Evolutionary conservation across 2,113 vertebrate species (phyloP), one percentile per base, ranked within the genome.

Genomic region (Carassius carassius): DNA sequence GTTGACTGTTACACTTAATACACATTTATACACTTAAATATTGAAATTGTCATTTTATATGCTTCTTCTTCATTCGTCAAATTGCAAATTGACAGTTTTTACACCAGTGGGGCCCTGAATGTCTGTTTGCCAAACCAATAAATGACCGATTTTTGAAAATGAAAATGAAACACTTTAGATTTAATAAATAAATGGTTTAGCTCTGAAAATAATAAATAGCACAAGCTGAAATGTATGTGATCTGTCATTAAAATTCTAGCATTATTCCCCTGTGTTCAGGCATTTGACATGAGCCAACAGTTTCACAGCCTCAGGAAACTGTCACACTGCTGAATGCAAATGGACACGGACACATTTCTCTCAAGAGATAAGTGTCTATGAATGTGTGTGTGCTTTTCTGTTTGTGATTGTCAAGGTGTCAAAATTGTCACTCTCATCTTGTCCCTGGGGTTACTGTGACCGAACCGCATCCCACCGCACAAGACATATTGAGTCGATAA

Each of bases 401-500:
- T 35, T 32, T 72, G 65, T 54, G 47, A 84, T 69, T 84, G 78
- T 87, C 82, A 84, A 84, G 37, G 77, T 76, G 58, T 81, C 86
- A 87, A 79, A 51, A 70, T 67, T 62, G 37, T 81, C 82, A 87
- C 29, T 47, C 72, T 51, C 63, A 84, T 81, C 80, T 83, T 70
- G 72, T 87, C 86, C 78, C 58, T 87, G 78, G 49, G 83, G 70
- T 84, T 84, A 16, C 70, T 70, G 10, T 17, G 77, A 74, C 41
- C 67, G 41, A 83, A 77, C 49, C 51, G 70, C 69, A 72, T 81
- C 85, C 72, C 29, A 78, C 84, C 85, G 78, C 65, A 83, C 88
- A 82, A 89, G 85, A 89, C 89, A 90, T 89, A 83, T 84, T 67
- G 23, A 84, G 83, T 80, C 80, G 84, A 70, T 89, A 90, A 78